These are phyloP conservation scores for Ornithorhynchus anatinus DNA, from an alignment of 2,113 vertebrate species.

Conservation along the genomic window DNA sequence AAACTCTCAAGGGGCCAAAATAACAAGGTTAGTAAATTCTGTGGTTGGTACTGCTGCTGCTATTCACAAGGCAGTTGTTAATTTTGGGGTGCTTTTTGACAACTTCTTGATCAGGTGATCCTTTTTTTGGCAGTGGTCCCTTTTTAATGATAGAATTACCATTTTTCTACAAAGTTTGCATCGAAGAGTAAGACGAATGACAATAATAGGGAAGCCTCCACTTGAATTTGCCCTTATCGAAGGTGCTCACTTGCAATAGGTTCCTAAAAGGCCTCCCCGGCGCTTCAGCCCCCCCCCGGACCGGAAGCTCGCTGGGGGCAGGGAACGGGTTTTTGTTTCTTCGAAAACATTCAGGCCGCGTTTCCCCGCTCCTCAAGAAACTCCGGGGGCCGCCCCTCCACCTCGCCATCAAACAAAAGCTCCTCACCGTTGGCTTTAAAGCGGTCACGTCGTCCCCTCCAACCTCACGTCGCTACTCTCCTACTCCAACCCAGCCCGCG, in stretches of 20 bases:
- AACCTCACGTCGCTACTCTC: no score
- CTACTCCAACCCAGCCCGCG: no score
- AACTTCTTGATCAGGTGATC: neutral
- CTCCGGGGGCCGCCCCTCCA: no score
- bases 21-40: neutral
- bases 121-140: no score
- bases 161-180: conserved; percentile 12
- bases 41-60: neutral
- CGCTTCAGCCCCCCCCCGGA: no score
- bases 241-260: neutral
- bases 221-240: neutral
- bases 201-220: neutral
- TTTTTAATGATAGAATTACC: neutral
- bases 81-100: neutral
- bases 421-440: no score
- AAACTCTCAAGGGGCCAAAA: neutral
- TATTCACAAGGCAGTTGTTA: neutral
- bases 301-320: no score
- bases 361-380: no score
- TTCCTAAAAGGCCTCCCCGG: neutral
- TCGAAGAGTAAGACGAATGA: conserved; percentile 2
- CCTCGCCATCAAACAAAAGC: no score
- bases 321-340: no score
- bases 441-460: no score
- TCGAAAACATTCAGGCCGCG: no score